Conservation (phyloP, 2,888 invertebrate genomes). For the Tenthredo notha region DNA sequence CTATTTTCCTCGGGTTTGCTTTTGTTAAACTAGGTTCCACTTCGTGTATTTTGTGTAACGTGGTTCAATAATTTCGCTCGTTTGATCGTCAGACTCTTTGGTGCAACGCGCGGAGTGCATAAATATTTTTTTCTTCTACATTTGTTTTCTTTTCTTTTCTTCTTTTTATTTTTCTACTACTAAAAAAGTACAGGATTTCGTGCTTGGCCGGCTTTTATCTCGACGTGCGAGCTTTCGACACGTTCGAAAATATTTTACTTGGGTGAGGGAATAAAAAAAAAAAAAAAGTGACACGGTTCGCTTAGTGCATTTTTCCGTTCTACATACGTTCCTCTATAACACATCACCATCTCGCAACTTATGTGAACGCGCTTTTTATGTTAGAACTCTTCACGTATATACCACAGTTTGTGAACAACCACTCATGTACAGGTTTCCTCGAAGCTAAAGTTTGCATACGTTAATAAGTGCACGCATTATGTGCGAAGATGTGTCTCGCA, state of each 20-base stretch:
- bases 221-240: conserved; percentile 34
- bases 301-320: conserved; percentile 30
- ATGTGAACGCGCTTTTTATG: not conserved
- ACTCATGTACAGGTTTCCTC: not conserved
- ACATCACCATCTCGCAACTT: not conserved
- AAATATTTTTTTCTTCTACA: not conserved
- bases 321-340: not conserved
- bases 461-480: not conserved
- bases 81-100: conserved; percentile 36
- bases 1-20: not conserved
- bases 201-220: conserved; percentile 32
- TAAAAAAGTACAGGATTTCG: conserved; percentile 15
- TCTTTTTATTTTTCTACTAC: not conserved
- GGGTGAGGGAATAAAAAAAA: not conserved
- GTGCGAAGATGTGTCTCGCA: not conserved
- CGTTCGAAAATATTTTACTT: conserved; percentile 40
- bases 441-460: not conserved
- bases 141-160: not conserved
- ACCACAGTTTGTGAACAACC: not conserved
- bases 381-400: not conserved
- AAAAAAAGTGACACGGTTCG: conserved; percentile 19
- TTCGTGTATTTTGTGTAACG: conserved; percentile 18
- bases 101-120: not conserved
- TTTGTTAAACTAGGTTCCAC: conserved; percentile 27
- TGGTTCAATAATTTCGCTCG: conserved; percentile 38